Conservation (phyloP, 2,888 invertebrate genomes). For the Drosophila stalkeri region DNA sequence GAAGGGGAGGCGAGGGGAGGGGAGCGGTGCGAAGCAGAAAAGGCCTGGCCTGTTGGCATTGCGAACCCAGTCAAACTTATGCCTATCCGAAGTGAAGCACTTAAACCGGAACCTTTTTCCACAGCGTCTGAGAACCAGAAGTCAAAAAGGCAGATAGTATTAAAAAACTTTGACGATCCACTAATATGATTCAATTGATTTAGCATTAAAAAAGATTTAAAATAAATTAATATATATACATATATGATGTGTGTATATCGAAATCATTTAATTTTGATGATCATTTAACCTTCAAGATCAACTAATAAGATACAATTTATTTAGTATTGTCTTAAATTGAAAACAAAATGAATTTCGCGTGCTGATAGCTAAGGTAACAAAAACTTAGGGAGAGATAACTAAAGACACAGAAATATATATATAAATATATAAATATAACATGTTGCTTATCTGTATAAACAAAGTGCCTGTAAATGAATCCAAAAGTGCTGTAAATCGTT, state of each 20-base stretch:
- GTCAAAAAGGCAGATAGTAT: constrained; percentile 20
- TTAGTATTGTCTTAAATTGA: constrained; percentile 35
- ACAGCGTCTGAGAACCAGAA: constrained; percentile 39
- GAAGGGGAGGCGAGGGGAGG: not conserved
- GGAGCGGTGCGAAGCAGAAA: too few relatives aligned
- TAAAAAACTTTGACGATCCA: not conserved
- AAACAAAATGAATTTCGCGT: not conserved
- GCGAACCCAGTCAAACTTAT: constrained; percentile 25
- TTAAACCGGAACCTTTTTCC: constrained; percentile 35
- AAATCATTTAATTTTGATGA: too few relatives aligned
- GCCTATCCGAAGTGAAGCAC: constrained; percentile 42
- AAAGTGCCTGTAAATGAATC: not conserved
- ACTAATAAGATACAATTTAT: not conserved
- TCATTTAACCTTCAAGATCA: constrained; percentile 3
- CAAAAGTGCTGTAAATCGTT: constrained; percentile 22
- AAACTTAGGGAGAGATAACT: not conserved
- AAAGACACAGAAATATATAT: not conserved
- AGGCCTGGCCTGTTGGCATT: constrained; percentile 14
- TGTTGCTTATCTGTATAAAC: not conserved
- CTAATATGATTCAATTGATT: too few relatives aligned
- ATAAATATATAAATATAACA: not conserved
- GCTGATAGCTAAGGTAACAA: not conserved
- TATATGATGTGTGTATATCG: too few relatives aligned
- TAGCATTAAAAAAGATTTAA: too few relatives aligned
- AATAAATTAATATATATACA: too few relatives aligned